Conservation (phyloP, 1,140 invertebrate species). For the Calliphora vicina region DNA sequence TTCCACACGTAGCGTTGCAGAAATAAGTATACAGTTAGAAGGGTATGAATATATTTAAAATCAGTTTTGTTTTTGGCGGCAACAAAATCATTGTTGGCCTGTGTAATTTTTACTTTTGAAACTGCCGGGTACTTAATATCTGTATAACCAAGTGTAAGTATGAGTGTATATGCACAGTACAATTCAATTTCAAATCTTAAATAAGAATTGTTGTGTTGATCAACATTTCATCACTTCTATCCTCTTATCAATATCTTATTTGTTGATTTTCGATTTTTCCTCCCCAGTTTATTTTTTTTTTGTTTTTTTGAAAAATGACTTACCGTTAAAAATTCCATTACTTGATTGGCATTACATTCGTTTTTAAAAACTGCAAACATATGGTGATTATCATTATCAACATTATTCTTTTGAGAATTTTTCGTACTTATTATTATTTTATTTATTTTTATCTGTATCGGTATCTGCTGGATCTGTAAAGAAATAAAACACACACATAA, state of each 20-base stretch:
- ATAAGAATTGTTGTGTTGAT: too few species aligned
- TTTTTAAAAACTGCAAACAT: constrained; percentile 31
- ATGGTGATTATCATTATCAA: constrained; percentile 22
- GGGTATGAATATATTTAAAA: too few species aligned
- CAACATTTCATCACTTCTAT: not conserved
- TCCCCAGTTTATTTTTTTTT: not conserved
- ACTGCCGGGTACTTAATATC: too few species aligned
- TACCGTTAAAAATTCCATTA: constrained; percentile 31
- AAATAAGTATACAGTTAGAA: too few species aligned
- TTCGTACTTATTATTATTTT: not conserved
- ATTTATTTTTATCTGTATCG: not conserved
- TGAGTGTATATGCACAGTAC: not conserved
- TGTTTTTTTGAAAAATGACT: not conserved
- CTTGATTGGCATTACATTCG: constrained; percentile 29
- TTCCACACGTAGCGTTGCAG: too few species aligned
- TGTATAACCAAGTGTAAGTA: too few species aligned
- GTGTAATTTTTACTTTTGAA: too few species aligned
- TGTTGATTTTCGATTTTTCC: not conserved
- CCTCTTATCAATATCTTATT: not conserved
- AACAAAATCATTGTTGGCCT: too few species aligned
- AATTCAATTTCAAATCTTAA: not conserved
- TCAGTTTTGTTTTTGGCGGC: too few species aligned
- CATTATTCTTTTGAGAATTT: constrained; percentile 1
- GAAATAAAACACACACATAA: not conserved
- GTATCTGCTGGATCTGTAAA: not conserved